Conservation (phyloP, 1,140 invertebrate genomes). For the Drosophila albomicans region DNA sequence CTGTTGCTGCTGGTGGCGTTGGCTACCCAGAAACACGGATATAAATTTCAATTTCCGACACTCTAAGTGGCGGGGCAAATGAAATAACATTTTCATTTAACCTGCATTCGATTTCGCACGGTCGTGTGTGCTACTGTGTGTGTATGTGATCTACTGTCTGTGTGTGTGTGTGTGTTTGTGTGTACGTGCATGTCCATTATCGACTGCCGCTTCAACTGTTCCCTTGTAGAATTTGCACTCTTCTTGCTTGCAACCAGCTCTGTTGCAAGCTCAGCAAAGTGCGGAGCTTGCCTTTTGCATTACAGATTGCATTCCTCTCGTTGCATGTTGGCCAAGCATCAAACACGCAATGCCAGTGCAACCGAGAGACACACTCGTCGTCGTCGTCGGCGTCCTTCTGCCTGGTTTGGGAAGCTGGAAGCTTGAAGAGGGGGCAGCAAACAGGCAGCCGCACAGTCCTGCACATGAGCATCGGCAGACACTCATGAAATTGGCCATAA, state of each 20-base stretch:
- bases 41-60: constrained; percentile 85
- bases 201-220: constrained; percentile 45
- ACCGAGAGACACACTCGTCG: constrained; percentile 12
- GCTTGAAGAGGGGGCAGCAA: background rate
- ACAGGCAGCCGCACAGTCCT: constrained; percentile 20
- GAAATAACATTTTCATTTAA: constrained; percentile 85
- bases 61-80: constrained; percentile 84
- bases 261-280: constrained; percentile 65
- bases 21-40: constrained; percentile 79
- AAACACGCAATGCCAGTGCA: constrained; percentile 40
- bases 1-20: constrained; percentile 6
- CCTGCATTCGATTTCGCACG: constrained; percentile 77
- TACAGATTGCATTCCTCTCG: constrained; percentile 76
- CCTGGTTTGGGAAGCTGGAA: background rate
- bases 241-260: constrained; percentile 18
- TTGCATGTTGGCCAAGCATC: constrained; percentile 45
- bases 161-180: constrained; percentile 24
- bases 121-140: constrained; percentile 5
- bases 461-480: constrained; percentile 65
- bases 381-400: constrained; percentile 2
- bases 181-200: constrained; percentile 58
- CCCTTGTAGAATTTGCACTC: constrained; percentile 5
- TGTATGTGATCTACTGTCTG: background rate
- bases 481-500: constrained; percentile 84
- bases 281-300: constrained; percentile 75